A percentile compares a stretch with the other conserved stretches of the same genome.
These are phyloP conservation scores for Erithacus rubecula DNA, from an alignment of 2,797 vertebrate species.

Conservation along the genomic window DNA sequence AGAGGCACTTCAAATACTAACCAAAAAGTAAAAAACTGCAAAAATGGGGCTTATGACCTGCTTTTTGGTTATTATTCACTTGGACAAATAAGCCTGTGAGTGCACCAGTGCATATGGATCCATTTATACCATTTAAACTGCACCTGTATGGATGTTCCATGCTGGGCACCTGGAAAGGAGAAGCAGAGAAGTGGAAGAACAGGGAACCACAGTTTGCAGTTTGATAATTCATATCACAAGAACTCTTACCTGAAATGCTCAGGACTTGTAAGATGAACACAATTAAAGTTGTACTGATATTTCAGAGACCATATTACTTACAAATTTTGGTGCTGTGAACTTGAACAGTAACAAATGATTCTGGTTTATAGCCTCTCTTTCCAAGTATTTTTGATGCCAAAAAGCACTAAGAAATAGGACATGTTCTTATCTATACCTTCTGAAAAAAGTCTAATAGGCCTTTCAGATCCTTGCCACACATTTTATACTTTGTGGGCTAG, in stretches of 20 bases:
- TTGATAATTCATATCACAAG: background rate
- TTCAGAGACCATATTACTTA: background rate
- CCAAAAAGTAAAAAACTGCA: background rate
- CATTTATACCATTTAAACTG: background rate
- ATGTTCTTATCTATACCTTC: background rate
- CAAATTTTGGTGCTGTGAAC: background rate
- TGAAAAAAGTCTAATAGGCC: background rate
- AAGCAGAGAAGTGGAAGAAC: background rate
- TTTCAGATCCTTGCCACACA: background rate
- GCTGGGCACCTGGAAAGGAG: background rate
- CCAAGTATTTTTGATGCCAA: background rate
- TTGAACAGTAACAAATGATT: background rate
- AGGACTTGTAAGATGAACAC: background rate
- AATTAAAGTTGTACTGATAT: background rate
- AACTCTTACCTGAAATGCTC: background rate
- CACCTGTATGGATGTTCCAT: fast-evolving
- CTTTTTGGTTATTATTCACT: background rate
- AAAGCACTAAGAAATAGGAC: background rate
- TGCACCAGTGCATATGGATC: background rate
- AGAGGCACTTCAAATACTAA: background rate
- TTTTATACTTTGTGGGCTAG: background rate
- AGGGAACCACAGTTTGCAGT: background rate
- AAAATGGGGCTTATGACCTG: background rate
- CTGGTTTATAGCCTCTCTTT: background rate
- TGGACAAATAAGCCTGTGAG: background rate